Evolutionary conservation across 2,113 vertebrate genomes (phyloP), one percentile per base, ranked within the genome.

Genomic region (Nothobranchius furzeri): DNA sequence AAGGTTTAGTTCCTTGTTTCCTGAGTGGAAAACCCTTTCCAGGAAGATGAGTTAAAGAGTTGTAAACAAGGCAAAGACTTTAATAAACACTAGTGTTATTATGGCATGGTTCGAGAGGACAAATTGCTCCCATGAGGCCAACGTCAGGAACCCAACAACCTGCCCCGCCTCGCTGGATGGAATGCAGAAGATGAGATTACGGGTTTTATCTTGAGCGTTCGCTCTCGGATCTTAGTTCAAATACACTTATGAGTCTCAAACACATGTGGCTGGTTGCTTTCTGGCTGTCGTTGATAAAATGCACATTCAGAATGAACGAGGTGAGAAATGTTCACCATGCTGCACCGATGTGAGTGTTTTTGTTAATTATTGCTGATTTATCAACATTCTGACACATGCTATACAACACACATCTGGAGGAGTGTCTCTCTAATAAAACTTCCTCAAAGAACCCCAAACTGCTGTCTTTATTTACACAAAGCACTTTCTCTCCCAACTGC

Each of bases 341-440:
- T 30, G 30, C 30, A 30, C 30, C 4, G 30, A 40, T 40, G 37
- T 40, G 7, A 40, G 37, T 40, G 7, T 40, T 40, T 40, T 40
- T 7, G 37, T 4, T 14, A 3, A 12, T 24, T 54, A 57, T 5
- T 48, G 17, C 35, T 8, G 4, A 56, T 51, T 13, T 14, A 24
- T 13, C 46, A 51, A 68, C 25, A 57, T 25, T 55, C 46, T 17
- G 65, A 9, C 53, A 45, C 11, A 47, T 70, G 68, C 9, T 75
- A 15, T 40, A 6, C 37, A 52, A n/a, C 60, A 59, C 68, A 78
- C 82, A 83, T 73, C 79, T 85, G 80, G 76, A 70, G 40, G 6
- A 60, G 43, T 10, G 17, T 76, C 61, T 64, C 68, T 65, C 51
- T 25, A 53, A 48, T 75, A 50, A 68, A 37, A 25, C 46, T 53